A percentile compares a stretch with the other conserved stretches of the same genome.
Conservation (phyloP, 2,888 invertebrate genomes). For the Empis livida region DNA sequence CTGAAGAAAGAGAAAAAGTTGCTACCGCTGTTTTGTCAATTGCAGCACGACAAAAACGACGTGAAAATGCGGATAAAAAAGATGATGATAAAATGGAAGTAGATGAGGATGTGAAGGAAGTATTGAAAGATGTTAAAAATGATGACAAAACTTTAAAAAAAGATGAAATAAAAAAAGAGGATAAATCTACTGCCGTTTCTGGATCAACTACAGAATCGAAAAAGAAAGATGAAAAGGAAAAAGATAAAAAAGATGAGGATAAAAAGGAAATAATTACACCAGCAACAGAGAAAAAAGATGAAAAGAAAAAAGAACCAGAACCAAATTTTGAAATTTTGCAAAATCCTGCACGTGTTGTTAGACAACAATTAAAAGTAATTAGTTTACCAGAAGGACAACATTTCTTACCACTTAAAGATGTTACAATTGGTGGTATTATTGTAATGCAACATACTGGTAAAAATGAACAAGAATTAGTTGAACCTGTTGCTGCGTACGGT, state of each 20-base stretch:
- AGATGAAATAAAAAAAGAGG: slow-evolving; percentile 29
- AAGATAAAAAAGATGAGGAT: slow-evolving; percentile 34
- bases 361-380: slow-evolving; percentile 74
- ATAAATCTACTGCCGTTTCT: slow-evolving; percentile 16
- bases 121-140: slow-evolving; percentile 37
- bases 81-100: slow-evolving; percentile 83
- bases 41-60: slow-evolving; percentile 80
- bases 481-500: slow-evolving; percentile 83
- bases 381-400: slow-evolving; percentile 66
- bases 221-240: slow-evolving; percentile 26
- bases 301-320: slow-evolving; percentile 72
- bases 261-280: slow-evolving; percentile 31
- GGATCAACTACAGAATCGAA: slow-evolving; percentile 28
- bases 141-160: slow-evolving; percentile 11
- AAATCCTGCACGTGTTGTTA: slow-evolving; percentile 91
- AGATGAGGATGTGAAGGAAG: slow-evolving; percentile 45
- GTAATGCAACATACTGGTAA: slow-evolving; percentile 81
- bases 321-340: slow-evolving; percentile 80
- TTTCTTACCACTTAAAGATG: slow-evolving; percentile 80
- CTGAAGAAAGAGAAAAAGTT: slow-evolving; percentile 93
- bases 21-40: slow-evolving; percentile 96
- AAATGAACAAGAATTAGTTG: slow-evolving; percentile 73
- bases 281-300: slow-evolving; percentile 29
- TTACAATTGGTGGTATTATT: slow-evolving; percentile 90
- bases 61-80: slow-evolving; percentile 53